These are phyloP conservation scores for Cotesia congregata DNA, from an alignment of 2,888 invertebrate species.

Conservation along the genomic window DNA sequence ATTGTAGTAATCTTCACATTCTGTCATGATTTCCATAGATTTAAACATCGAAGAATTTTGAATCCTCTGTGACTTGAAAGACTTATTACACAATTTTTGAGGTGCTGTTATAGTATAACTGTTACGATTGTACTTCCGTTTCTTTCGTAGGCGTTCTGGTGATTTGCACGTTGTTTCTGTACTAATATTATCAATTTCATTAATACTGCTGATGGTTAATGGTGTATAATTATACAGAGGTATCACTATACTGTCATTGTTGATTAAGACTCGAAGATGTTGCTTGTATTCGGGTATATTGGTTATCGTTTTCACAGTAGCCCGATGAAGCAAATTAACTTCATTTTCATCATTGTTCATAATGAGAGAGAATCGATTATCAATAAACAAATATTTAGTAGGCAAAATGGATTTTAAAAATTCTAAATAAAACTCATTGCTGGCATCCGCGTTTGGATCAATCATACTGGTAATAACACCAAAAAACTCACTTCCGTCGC, in stretches of 20 bases:
- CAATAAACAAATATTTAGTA: neutral
- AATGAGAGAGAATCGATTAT: conserved; percentile 4
- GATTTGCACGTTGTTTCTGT: neutral
- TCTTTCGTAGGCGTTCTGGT: neutral
- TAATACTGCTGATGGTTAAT: neutral
- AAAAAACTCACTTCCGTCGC: neutral
- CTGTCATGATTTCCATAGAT: neutral
- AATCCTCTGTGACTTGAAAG: neutral
- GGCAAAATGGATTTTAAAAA: neutral
- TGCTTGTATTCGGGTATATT: neutral
- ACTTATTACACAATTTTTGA: neutral
- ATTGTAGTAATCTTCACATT: conserved; percentile 2
- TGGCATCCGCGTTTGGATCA: neutral
- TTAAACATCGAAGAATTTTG: conserved; percentile 18
- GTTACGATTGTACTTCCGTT: conserved; percentile 1
- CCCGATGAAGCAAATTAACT: conserved; percentile 7
- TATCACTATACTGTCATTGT: neutral
- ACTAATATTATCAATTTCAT: neutral
- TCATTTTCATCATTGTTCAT: conserved; percentile 13
- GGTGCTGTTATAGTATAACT: neutral
- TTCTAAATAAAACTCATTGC: neutral
- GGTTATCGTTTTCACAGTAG: neutral
- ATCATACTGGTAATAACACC: conserved; percentile 8
- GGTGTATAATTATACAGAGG: conserved; percentile 16
- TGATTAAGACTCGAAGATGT: neutral